Percentiles rank a stretch among this genome's conserved stretches.
phyloP scores from a whole-genome alignment of 1,140 invertebrate genomes.

The Zaprionus ornatus region DNA sequence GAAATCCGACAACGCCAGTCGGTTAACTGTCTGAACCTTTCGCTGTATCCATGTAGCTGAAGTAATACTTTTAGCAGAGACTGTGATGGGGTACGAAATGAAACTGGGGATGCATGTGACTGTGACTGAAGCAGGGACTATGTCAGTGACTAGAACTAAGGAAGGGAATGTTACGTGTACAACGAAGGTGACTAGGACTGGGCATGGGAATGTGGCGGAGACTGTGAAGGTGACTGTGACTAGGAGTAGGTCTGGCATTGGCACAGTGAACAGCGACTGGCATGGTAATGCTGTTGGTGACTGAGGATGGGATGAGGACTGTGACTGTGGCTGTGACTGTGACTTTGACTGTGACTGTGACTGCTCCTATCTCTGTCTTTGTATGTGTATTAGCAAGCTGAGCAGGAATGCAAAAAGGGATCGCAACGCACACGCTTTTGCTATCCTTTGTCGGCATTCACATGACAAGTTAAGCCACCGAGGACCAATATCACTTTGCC shows the following conservation, averaged over 20 bases:
- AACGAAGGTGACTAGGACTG: too few relatives aligned
- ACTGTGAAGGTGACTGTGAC: too few relatives aligned
- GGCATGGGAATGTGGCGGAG: too few relatives aligned
- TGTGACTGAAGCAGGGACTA: too few relatives aligned
- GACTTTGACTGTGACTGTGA: conserved; percentile 10
- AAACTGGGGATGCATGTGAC: too few relatives aligned
- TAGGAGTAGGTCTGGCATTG: too few relatives aligned
- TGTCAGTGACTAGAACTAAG: too few relatives aligned
- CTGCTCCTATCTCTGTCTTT: not conserved
- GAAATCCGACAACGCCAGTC: conserved; percentile 38
- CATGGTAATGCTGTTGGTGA: too few relatives aligned
- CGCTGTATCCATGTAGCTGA: not conserved
- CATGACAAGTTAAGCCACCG: conserved; percentile 75
- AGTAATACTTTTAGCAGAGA: not conserved
- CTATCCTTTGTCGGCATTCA: conserved; percentile 38
- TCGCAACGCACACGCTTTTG: conserved; percentile 32
- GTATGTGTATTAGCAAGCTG: conserved; percentile 47
- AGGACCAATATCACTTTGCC: conserved; percentile 79
- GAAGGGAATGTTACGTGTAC: too few relatives aligned
- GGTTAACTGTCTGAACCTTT: not conserved
- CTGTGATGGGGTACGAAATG: not conserved
- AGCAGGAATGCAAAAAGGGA: conserved; percentile 65
- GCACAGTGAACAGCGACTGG: too few relatives aligned
- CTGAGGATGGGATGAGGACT: too few relatives aligned
- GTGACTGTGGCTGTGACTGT: conserved; percentile 1